Evolutionary conservation across 1,140 invertebrate species (phyloP).

Genomic region (Drosophila ambigua): DNA sequence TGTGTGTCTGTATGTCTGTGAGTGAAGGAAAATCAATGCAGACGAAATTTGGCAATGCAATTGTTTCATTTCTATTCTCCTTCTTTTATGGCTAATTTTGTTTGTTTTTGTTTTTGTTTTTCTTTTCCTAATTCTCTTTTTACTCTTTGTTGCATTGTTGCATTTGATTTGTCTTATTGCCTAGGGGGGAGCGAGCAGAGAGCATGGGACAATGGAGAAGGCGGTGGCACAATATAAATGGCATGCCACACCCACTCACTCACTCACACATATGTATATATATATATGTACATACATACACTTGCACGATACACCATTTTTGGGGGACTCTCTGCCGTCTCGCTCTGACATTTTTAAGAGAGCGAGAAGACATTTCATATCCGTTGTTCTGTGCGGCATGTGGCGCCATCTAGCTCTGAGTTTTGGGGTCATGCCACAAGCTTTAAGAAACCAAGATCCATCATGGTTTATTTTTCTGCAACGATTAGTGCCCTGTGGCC

Average conservation of each 20-base stretch:
- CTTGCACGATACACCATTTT: neutral
- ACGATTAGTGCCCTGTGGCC: slow-evolving; percentile 38
- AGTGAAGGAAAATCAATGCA: slow-evolving; percentile 40
- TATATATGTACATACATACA: neutral
- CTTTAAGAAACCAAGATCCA: too few relatives aligned
- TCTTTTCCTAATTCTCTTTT: slow-evolving; percentile 29
- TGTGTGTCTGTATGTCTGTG: slow-evolving; percentile 8
- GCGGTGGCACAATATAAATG: slow-evolving; percentile 7
- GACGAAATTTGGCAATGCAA: slow-evolving; percentile 48
- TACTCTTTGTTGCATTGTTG: slow-evolving; percentile 29
- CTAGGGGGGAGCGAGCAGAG: neutral
- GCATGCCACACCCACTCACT: slow-evolving; percentile 61
- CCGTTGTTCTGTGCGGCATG: neutral
- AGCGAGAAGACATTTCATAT: slow-evolving; percentile 4
- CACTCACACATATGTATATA: neutral
- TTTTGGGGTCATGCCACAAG: too few relatives aligned
- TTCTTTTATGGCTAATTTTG: neutral
- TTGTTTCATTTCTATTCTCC: slow-evolving; percentile 4
- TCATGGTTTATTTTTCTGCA: slow-evolving; percentile 5
- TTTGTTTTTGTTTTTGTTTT: neutral
- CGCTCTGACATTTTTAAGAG: slow-evolving; percentile 22
- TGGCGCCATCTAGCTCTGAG: slow-evolving; percentile 10
- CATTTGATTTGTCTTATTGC: slow-evolving; percentile 65
- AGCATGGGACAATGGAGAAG: neutral
- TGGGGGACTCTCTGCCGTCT: slow-evolving; percentile 19